Evolutionary conservation across 2,797 vertebrate species (phyloP).

Genomic region (Tokudaia muenninki): DNA sequence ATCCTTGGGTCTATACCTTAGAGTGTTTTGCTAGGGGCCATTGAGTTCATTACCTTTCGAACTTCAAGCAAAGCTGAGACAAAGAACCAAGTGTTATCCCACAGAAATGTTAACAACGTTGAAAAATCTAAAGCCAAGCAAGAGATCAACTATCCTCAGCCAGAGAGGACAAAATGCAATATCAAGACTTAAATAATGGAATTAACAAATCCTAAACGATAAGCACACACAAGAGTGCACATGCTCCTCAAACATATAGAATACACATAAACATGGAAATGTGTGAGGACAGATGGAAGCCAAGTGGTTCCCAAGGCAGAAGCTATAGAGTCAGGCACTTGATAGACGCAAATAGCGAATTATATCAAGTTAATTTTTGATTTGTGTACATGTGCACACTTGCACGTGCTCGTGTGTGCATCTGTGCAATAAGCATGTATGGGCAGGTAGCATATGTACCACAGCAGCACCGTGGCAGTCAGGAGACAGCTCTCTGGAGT

Average conservation of each 20-base stretch:
- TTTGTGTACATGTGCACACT: not conserved
- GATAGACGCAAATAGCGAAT: not conserved
- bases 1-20: not conserved
- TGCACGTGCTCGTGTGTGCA: not conserved
- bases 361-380: not conserved
- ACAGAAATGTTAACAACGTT: not conserved
- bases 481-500: not conserved
- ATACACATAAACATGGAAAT: not conserved
- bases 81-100: not conserved
- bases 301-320: not conserved
- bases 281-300: not conserved
- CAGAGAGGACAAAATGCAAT: not conserved
- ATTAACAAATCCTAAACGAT: not conserved
- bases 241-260: not conserved
- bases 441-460: too few relatives aligned
- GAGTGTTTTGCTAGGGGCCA: not conserved
- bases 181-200: not conserved
- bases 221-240: not conserved
- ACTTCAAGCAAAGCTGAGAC: not conserved
- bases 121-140: not conserved
- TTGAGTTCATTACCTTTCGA: not conserved
- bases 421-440: not conserved
- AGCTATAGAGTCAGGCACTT: not conserved
- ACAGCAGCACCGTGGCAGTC: not conserved
- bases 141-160: not conserved